A percentile compares a stretch with the other conserved stretches of the same genome.
Evolutionary conservation across 2,113 vertebrate species (phyloP).

Genomic region (Boulengeromyrus knoepffleri): DNA sequence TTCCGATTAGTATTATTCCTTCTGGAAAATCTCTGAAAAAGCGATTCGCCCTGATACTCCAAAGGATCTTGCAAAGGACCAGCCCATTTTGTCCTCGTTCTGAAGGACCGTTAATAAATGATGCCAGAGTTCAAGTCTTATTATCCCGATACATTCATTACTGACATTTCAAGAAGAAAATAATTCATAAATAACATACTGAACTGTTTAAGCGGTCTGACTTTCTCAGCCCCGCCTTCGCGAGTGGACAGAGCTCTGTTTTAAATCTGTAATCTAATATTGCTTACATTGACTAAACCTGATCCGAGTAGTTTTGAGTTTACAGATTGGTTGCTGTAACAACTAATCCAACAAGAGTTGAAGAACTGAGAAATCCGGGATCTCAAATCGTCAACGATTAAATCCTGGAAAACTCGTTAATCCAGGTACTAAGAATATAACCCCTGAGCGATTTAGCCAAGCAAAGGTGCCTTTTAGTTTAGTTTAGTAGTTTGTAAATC

Average conservation of each 20-base stretch:
- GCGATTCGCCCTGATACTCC: too few relatives aligned
- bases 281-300: background rate
- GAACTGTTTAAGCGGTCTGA: too few relatives aligned
- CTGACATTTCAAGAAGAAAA: too few relatives aligned
- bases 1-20: too few relatives aligned
- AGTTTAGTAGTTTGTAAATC: background rate
- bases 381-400: background rate
- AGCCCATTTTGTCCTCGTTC: too few relatives aligned
- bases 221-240: background rate
- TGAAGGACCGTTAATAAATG: too few relatives aligned
- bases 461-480: background rate
- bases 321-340: background rate
- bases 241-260: background rate
- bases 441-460: background rate
- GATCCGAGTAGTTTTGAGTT: background rate
- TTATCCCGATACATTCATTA: too few relatives aligned
- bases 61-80: too few relatives aligned
- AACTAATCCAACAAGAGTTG: background rate
- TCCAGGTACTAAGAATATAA: background rate
- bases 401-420: background rate
- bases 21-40: too few relatives aligned
- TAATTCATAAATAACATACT: too few relatives aligned
- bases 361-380: background rate
- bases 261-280: background rate
- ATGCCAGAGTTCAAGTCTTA: too few relatives aligned